Evolutionary conservation across 1,140 invertebrate genomes (phyloP), one percentile per base, ranked within the genome.

Genomic region (Sipha flava): DNA sequence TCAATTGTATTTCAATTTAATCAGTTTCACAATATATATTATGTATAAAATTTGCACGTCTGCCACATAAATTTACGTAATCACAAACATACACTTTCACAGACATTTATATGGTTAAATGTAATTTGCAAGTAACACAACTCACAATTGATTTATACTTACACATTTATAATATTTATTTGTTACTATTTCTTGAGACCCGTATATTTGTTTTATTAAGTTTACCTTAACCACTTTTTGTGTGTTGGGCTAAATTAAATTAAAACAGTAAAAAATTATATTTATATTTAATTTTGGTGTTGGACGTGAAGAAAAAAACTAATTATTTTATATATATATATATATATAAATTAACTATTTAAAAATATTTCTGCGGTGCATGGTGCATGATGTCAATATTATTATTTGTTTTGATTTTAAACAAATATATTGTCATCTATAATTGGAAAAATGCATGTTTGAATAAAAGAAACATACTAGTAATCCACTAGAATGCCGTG

Each of bases 161-260:
- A 47, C n/a, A 70, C n/a, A n/a, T n/a, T n/a, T n/a, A n/a, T 64
- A 64, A 66, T 66, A 40, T 40, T 66, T 66, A 66, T 40, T n/a
- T 66, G n/a, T 66, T 66, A 40, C 4, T 37, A 1, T 66, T 66
- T 66, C 2, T 43, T 23, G 21, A 43, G 37, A 66, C 21, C 6
- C 40, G 59, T 34, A 14, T 23, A 16, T 10, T 16, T 12, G n/a
- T 23, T 66, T 66, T 66, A 12, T 40, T 12, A 9, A n/a, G 1
- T 66, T 40, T 1, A 31, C 18, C 59, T 64, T 37, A 64, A 64
- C 10, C 18, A n/a, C n/a, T n/a, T n/a, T 34, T 43, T 10, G 37
- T 40, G 64, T 66, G 23, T 23, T 40, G 21, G 5, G 21, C 14
- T 1, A 66, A 66, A 43, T 12, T 66, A n/a, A 18, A 66, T 43